Conservation (phyloP, 53 echinoderm and acorn worm genomes). For the Holothuria leucospilota region DNA sequence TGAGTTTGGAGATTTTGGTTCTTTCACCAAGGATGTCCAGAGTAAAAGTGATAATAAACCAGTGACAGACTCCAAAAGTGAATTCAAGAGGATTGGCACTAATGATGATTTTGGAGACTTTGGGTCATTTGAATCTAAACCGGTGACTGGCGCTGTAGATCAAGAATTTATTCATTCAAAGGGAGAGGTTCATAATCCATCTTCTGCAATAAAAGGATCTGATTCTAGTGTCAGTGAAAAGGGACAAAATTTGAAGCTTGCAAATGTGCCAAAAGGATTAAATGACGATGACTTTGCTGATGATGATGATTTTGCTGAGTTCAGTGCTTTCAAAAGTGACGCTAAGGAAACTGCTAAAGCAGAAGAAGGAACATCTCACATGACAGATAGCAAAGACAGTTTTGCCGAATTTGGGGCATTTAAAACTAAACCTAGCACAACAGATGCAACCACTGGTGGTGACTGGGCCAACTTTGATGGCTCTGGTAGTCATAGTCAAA, state of each 20-base stretch:
- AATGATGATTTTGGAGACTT: slow-evolving; percentile 20
- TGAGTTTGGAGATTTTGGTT: slow-evolving; percentile 73
- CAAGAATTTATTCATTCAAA: too few species aligned
- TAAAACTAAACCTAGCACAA: neutral
- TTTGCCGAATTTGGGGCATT: slow-evolving; percentile 41
- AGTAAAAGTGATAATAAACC: neutral
- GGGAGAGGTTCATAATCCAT: too few species aligned
- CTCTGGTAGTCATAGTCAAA: neutral
- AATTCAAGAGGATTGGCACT: neutral
- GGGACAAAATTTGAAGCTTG: too few species aligned
- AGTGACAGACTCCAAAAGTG: neutral
- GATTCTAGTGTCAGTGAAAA: too few species aligned
- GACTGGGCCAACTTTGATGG: slow-evolving; percentile 63
- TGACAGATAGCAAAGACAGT: neutral
- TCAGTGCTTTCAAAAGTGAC: slow-evolving; percentile 57
- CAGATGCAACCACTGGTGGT: slow-evolving; percentile 2
- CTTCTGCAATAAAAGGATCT: too few species aligned
- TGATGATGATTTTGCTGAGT: slow-evolving; percentile 75
- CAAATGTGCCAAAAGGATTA: neutral
- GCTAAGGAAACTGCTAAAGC: neutral
- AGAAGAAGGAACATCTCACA: neutral
- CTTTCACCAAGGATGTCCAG: slow-evolving; percentile 18
- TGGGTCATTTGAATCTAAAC: neutral
- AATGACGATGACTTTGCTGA: slow-evolving; percentile 25
- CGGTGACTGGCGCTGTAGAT: too few species aligned